phyloP scores from a whole-genome alignment of 1,140 invertebrate genomes.

The Drosophila bipectinata region DNA sequence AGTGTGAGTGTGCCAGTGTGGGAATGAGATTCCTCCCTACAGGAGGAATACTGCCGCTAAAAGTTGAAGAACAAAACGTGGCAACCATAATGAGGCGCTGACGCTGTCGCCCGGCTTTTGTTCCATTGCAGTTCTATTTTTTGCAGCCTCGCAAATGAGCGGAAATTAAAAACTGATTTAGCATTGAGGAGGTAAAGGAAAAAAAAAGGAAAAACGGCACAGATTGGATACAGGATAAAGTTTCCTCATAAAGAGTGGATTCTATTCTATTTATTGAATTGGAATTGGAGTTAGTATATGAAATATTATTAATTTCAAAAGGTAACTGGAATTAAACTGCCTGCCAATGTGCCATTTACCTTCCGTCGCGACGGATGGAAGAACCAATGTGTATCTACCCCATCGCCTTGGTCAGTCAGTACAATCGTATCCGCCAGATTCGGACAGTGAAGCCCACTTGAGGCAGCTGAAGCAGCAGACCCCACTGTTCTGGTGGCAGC shows the following conservation, averaged over 20 bases:
- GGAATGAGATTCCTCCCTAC: conserved; percentile 20
- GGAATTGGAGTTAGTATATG: neutral
- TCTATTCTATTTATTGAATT: neutral
- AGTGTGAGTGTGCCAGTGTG: conserved; percentile 12
- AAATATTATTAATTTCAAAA: neutral
- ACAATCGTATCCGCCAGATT: conserved; percentile 21
- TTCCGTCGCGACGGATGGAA: neutral
- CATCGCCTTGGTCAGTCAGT: neutral
- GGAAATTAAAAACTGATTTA: conserved; percentile 80
- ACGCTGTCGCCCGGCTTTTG: conserved; percentile 31
- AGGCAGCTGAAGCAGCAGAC: conserved; percentile 14
- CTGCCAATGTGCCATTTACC: neutral
- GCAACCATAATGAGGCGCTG: conserved; percentile 70
- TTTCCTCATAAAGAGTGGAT: neutral
- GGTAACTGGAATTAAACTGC: neutral
- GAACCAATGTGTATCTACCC: conserved; percentile 12
- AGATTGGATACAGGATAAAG: neutral
- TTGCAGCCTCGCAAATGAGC: conserved; percentile 68
- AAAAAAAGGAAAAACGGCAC: neutral
- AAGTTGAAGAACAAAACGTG: conserved; percentile 67
- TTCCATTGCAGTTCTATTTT: conserved; percentile 33
- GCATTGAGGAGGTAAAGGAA: conserved; percentile 23
- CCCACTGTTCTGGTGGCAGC: conserved; percentile 52
- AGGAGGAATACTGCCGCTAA: conserved; percentile 39
- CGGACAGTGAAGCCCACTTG: conserved; percentile 48